Evolutionary conservation across 2,113 vertebrate species (phyloP), one percentile per base, ranked within the genome.

Genomic region (Dicrurus megarhynchus): DNA sequence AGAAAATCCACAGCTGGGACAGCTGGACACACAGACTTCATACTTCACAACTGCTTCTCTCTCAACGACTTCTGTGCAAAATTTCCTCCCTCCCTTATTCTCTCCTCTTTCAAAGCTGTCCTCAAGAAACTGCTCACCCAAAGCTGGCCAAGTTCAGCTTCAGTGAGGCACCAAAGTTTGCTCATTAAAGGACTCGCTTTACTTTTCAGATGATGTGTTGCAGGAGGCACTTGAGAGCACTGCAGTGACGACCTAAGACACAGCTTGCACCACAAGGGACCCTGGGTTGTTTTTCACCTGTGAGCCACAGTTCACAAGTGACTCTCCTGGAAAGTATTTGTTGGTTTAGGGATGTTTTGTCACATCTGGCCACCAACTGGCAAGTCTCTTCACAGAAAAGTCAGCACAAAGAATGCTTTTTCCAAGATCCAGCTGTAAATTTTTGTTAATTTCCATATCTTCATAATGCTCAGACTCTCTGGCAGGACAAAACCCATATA

Each of bases 281-380:
- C 39, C 47, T 0, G 11, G 42, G 12, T 70, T 90, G 89, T 92
- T 95, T 95, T 86, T 63, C 85, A 92, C 79, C 76, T 93, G 89
- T 35, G 67, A 93, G 82, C 28, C 63, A 39, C 3, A 2, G 69
- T 23, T 84, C 56, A 59, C 15, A 30, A 79, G 46, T 73, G 88
- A 76, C 63, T 94, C 88, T 95, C 35, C 52, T 85, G 90, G 84
- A 95, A 93, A 88, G 26, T 90, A 83, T 95, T 74, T 88, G 32
- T 69, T 75, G 18, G 23, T 86, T 88, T 74, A 67, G 33, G 16
- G 65, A 46, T 3, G 5, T 53, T 65, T 22, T 35, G 46, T 85
- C 46, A 80, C 67, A 93, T 88, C 68, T 88, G 64, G 60, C 13
- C 41, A 55, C 59, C 76, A 80, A 52, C 49, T 61, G 75, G 37